Base-by-base conservation (phyloP, 2,888 invertebrate genomes). In the Subacronicta megacephala region DNA sequence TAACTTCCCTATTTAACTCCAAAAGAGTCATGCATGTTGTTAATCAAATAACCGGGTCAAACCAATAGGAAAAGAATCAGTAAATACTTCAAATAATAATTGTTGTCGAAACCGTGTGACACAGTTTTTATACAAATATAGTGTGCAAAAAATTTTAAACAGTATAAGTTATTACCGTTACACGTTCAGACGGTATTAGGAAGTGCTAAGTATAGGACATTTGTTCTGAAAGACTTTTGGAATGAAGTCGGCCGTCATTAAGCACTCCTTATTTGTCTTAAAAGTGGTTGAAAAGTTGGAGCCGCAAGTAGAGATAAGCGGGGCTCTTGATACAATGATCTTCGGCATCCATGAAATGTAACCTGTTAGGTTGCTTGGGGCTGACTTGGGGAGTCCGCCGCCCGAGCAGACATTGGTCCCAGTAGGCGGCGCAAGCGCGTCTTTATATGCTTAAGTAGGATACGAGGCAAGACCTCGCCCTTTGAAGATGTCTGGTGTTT, bases 61-160 rank as follows among this genome's bases (percentile, higher is more conserved):
- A 50, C 38, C n/a, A 33, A 45, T 6, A 37, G 36, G 29, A 35
- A 50, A 18, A 41, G 46, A 20, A 54, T 17, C 4, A 7, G 9
- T 18, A n/a, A n/a, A n/a, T n/a, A 44, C 15, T 51, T 47, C 31
- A 46, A 46, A 55, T 56, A 46, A 55, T 56, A 57, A 40, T 53
- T 33, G 31, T 54, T 47, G 26, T 15, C 26, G 6, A 46, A 56
- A 70, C 70, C 63, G 47, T 61, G 60, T 72, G 41, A 74, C 77
- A 77, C 49, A 50, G 23, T 67, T 68, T 13, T 40, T 54, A 46
- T 62, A 16, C 47, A 77, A 69, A 72, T 58, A 61, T 40, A 36
- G 35, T 55, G 42, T 37, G 50, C 26, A 47, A 41, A 50, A 49
- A 45, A n/a, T 45, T 35, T 20, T 6, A 43, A 52, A 58, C 50